phyloP scores from a whole-genome alignment of 2,888 invertebrate species.

The Aspidiotus rigidus region DNA sequence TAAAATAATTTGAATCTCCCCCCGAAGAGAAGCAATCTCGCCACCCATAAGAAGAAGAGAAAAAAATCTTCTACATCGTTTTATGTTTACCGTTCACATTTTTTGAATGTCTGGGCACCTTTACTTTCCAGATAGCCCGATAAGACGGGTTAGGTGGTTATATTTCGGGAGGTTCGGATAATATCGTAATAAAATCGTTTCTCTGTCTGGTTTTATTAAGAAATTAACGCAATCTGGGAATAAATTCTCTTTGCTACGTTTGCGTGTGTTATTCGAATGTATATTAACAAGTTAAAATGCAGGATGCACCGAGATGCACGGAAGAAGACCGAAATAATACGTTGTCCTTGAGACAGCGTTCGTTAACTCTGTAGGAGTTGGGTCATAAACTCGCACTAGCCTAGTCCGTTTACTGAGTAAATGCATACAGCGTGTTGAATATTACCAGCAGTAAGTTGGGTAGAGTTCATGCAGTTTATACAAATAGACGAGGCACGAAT shows the following conservation, averaged over 20 bases:
- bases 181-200: slow-evolving; percentile 20
- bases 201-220: slow-evolving; percentile 21
- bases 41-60: neutral
- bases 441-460: slow-evolving; percentile 10
- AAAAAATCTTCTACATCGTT: neutral
- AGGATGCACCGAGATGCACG: slow-evolving; percentile 29
- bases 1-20: neutral
- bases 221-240: slow-evolving; percentile 27
- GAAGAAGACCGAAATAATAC: slow-evolving; percentile 26
- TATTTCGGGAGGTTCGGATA: slow-evolving; percentile 9
- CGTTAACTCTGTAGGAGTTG: slow-evolving; percentile 33
- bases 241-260: slow-evolving; percentile 23
- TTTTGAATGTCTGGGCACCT: no score
- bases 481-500: neutral
- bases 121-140: neutral
- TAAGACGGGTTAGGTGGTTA: slow-evolving; percentile 3
- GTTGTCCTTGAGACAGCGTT: slow-evolving; percentile 33
- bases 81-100: slow-evolving; percentile 6
- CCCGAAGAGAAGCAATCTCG: neutral
- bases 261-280: slow-evolving; percentile 5
- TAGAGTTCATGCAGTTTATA: slow-evolving; percentile 24
- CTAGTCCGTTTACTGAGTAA: slow-evolving; percentile 3
- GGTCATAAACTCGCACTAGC: slow-evolving; percentile 32
- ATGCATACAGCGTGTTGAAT: slow-evolving; percentile 25
- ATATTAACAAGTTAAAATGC: slow-evolving; percentile 4